Conservation (phyloP, 2,113 vertebrate species). For the Phainopepla nitens region DNA sequence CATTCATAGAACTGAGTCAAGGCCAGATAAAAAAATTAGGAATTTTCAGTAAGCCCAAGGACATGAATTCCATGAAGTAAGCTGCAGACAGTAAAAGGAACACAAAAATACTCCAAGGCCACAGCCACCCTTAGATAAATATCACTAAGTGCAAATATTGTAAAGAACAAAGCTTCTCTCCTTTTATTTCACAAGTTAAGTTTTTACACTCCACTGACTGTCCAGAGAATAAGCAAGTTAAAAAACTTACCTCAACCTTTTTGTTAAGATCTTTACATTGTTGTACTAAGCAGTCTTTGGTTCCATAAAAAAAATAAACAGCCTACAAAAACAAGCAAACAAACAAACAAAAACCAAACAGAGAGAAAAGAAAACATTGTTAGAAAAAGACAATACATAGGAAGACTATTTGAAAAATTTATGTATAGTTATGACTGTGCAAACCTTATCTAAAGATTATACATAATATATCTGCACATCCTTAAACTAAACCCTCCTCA, state of each 20-base stretch:
- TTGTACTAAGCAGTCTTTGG: conserved; percentile 97
- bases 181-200: not conserved
- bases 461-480: not conserved
- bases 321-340: conserved; percentile 69
- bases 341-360: not conserved
- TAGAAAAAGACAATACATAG: not conserved
- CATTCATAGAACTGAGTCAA: not conserved
- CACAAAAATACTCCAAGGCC: not conserved
- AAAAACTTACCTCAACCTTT: conserved; percentile 90
- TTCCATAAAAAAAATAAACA: conserved; percentile 97
- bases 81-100: not conserved
- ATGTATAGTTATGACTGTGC: not conserved
- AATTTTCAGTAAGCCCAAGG: not conserved
- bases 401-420: not conserved
- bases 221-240: not conserved
- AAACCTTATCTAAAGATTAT: not conserved
- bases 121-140: not conserved
- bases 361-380: not conserved
- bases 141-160: not conserved
- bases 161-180: not conserved
- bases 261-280: conserved; percentile 98
- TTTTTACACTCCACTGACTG: not conserved
- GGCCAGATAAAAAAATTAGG: not conserved
- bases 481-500: not conserved
- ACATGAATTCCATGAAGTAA: not conserved